Evolutionary conservation across 2,888 invertebrate genomes (phyloP).

Genomic region (Melieria omissa): DNA sequence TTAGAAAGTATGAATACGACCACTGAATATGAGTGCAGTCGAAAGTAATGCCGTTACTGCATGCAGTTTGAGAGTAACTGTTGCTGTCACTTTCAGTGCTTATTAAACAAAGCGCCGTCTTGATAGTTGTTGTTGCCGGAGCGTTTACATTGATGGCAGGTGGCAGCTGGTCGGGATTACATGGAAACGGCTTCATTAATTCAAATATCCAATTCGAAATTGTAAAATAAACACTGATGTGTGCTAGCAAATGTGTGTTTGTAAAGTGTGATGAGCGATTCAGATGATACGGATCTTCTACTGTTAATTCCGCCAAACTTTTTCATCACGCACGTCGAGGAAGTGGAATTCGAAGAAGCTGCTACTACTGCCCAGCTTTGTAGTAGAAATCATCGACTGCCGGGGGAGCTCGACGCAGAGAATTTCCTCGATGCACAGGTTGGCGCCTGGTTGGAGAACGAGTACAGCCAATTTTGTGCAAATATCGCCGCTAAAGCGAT

Average conservation of each 20-base stretch:
- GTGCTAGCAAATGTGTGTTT: constrained; percentile 4
- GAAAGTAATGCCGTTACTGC: too few species aligned
- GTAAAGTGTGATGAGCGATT: constrained; percentile 71
- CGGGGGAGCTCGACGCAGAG: neutral
- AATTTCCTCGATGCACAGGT: neutral
- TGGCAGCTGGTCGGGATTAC: too few species aligned
- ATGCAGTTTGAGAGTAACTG: too few species aligned
- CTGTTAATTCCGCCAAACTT: constrained; percentile 83
- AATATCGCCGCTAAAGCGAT: constrained; percentile 1
- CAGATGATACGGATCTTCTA: constrained; percentile 86
- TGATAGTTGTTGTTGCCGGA: too few species aligned
- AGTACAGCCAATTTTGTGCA: neutral
- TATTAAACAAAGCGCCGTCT: too few species aligned
- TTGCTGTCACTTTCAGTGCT: too few species aligned
- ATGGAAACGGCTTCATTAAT: too few species aligned
- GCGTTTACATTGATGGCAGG: too few species aligned
- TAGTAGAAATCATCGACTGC: constrained; percentile 29
- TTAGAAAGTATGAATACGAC: too few species aligned
- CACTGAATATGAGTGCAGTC: too few species aligned
- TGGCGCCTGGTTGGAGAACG: neutral
- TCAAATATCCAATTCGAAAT: too few species aligned
- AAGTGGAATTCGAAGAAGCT: constrained; percentile 34
- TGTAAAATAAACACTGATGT: neutral
- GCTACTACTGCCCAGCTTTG: constrained; percentile 18
- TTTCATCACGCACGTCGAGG: constrained; percentile 70